Percentiles rank a stretch among this genome's conserved stretches.
phyloP scores from a whole-genome alignment of 2,113 vertebrate species.

The Microcebus jonahi region DNA sequence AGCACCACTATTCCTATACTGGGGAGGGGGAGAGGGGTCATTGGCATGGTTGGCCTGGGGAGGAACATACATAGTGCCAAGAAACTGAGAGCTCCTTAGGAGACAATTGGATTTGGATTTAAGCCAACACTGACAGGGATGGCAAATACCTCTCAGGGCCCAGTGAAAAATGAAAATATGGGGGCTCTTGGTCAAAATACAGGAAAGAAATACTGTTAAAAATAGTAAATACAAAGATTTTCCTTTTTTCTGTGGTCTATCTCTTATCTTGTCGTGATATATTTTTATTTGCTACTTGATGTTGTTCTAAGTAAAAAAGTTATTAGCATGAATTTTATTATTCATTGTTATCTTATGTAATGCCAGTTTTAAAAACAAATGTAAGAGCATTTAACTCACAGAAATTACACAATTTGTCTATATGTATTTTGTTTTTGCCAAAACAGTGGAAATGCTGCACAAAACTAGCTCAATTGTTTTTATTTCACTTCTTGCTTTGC shows the following conservation, averaged over 20 bases:
- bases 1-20: not conserved
- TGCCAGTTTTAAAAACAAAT: not conserved
- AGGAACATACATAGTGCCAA: not conserved
- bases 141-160: not conserved
- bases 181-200: not conserved
- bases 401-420: not conserved
- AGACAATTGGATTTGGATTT: not conserved
- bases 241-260: not conserved
- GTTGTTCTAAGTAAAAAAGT: not conserved
- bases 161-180: not conserved
- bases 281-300: constrained; percentile 18
- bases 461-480: not conserved
- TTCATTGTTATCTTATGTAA: not conserved
- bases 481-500: constrained; percentile 17
- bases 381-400: not conserved
- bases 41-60: not conserved
- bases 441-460: not conserved
- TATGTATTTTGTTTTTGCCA: not conserved
- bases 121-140: not conserved
- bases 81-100: not conserved
- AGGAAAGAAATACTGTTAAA: not conserved
- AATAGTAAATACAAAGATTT: not conserved
- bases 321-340: not conserved
- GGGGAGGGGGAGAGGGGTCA: not conserved
- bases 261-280: not conserved